These are phyloP conservation scores for Leucopsar rothschildi DNA, from an alignment of 2,113 vertebrate species.

Conservation along the genomic window DNA sequence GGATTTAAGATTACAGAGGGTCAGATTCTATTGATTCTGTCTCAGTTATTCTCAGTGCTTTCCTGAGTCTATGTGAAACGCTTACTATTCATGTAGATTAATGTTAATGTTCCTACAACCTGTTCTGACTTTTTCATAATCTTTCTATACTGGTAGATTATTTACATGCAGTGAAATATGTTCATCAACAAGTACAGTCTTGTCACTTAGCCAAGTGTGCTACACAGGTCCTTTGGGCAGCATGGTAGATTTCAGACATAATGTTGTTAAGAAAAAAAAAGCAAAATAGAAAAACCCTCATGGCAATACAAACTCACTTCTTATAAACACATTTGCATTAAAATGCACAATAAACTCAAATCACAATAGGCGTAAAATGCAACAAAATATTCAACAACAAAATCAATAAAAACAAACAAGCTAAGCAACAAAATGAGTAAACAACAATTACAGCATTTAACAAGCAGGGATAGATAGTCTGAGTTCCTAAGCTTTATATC, in stretches of 20 bases:
- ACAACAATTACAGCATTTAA: constrained; percentile 50
- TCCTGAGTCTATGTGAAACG: neutral
- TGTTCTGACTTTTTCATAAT: neutral
- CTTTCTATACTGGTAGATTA: neutral
- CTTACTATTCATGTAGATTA: neutral
- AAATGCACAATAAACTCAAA: constrained; percentile 28
- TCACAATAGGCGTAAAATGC: neutral
- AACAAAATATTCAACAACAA: constrained; percentile 28
- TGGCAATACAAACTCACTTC: neutral
- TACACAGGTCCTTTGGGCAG: neutral
- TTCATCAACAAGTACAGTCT: neutral
- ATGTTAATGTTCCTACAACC: neutral
- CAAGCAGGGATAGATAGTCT: neutral
- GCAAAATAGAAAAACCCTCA: neutral
- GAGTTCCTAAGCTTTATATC: constrained; percentile 8
- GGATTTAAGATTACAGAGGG: neutral
- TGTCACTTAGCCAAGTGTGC: neutral
- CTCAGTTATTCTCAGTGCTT: neutral
- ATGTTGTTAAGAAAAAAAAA: neutral
- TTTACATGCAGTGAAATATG: neutral
- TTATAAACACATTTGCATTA: constrained; percentile 22
- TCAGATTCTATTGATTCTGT: neutral
- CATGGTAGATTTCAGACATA: neutral
- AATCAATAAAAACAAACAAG: constrained; percentile 44
- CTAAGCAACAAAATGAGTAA: constrained; percentile 42